Percentiles rank a stretch among this genome's conserved stretches.
Evolutionary conservation across 1,140 invertebrate species (phyloP).

Genomic region (Callitettix versicolor): DNA sequence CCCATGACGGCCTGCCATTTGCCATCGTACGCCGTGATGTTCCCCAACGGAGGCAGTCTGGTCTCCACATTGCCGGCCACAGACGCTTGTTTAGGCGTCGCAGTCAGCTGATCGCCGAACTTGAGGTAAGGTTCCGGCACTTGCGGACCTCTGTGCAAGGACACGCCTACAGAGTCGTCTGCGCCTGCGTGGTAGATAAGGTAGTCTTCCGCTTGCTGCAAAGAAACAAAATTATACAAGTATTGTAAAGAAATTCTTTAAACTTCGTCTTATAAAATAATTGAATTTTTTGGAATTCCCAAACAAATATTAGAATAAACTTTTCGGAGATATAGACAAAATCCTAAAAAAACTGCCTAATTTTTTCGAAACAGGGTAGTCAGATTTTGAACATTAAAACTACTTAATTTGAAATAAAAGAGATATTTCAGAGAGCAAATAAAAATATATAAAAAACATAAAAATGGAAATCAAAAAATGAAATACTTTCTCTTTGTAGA

Average conservation of each 20-base stretch:
- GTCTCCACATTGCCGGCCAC: conserved; percentile 30
- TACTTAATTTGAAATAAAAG: too few species aligned
- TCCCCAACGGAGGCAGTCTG: conserved; percentile 36
- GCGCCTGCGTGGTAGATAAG: conserved; percentile 31
- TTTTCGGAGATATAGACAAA: background rate
- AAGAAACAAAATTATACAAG: conserved; percentile 2
- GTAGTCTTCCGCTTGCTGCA: conserved; percentile 35
- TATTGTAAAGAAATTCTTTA: too few species aligned
- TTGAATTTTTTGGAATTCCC: background rate
- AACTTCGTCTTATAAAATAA: too few species aligned
- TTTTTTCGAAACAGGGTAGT: too few species aligned
- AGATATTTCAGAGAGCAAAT: too few species aligned
- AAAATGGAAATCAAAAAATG: too few species aligned
- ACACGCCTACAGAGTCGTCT: conserved; percentile 22
- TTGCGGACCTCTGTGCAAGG: conserved; percentile 30
- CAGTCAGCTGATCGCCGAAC: background rate
- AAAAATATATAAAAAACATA: too few species aligned
- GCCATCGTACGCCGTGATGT: conserved; percentile 37
- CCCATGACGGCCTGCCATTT: conserved; percentile 46
- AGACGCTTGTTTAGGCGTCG: background rate
- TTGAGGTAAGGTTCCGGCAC: conserved; percentile 18
- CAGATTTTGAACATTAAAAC: too few species aligned
- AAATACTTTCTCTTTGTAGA: too few species aligned
- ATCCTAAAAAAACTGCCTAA: background rate
- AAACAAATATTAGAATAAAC: background rate